Conservation (phyloP, 2,888 invertebrate species). For the Trypoxylon attenuatum region DNA sequence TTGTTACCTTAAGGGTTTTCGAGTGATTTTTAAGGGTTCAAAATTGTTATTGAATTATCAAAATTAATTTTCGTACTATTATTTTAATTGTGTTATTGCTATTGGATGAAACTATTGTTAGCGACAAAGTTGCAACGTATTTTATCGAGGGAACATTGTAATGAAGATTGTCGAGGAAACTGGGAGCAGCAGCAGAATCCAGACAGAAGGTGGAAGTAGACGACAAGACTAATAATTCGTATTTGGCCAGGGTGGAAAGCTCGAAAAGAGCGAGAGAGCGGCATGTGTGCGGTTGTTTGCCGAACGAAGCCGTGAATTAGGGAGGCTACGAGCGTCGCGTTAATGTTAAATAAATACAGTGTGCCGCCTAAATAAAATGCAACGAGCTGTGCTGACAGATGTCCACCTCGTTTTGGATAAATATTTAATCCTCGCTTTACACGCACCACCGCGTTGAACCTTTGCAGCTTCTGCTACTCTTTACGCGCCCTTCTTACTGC, state of each 20-base stretch:
- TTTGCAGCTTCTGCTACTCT: background rate
- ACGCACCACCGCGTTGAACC: constrained; percentile 24
- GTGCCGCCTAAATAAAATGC: constrained; percentile 68
- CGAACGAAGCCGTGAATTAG: constrained; percentile 53
- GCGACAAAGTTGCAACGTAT: too few species aligned
- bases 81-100: too few species aligned
- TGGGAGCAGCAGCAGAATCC: constrained; percentile 7
- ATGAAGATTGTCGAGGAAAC: background rate
- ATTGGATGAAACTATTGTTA: too few species aligned
- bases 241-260: constrained; percentile 59
- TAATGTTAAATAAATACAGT: constrained; percentile 72
- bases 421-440: constrained; percentile 70
- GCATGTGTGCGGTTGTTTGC: constrained; percentile 65
- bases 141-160: too few species aligned
- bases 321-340: constrained; percentile 54
- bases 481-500: background rate
- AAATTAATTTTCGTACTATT: too few species aligned
- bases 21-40: too few species aligned
- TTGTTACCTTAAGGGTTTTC: too few species aligned
- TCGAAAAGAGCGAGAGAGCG: constrained; percentile 40
- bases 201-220: constrained; percentile 33
- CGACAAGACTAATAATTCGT: constrained; percentile 61
- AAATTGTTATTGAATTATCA: too few species aligned
- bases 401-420: constrained; percentile 70
- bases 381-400: constrained; percentile 71